phyloP scores from a whole-genome alignment of 1,140 invertebrate genomes.

The Gryon sp. region DNA sequence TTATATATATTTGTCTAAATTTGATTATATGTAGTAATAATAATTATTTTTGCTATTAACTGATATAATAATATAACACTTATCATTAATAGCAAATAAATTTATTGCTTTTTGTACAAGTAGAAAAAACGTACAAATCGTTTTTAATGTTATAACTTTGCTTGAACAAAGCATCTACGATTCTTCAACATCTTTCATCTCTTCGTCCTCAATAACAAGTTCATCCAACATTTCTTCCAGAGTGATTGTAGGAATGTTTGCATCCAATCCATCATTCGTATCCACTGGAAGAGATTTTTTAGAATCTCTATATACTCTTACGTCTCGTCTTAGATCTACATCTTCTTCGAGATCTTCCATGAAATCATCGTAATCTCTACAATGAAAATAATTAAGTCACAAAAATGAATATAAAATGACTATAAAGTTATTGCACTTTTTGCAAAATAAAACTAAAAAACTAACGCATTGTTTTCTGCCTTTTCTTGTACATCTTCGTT shows the following conservation, averaged over 20 bases:
- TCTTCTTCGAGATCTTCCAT: constrained; percentile 99
- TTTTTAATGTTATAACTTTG: too few species aligned
- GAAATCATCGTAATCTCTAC: constrained; percentile 94
- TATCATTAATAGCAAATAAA: too few species aligned
- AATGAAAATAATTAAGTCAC: too few species aligned
- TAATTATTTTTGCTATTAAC: too few species aligned
- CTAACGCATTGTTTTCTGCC: constrained; percentile 86
- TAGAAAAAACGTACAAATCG: constrained; percentile 1
- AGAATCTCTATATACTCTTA: constrained; percentile 95
- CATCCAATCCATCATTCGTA: constrained; percentile 81
- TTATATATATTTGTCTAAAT: too few species aligned
- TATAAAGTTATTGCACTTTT: too few species aligned
- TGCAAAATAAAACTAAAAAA: too few species aligned
- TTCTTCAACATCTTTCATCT: constrained; percentile 78
- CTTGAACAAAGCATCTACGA: too few species aligned
- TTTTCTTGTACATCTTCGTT: constrained; percentile 84
- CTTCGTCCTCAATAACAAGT: constrained; percentile 88
- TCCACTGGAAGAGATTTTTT: constrained; percentile 84
- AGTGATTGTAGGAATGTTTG: constrained; percentile 89
- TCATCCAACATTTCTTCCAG: constrained; percentile 99
- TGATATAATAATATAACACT: too few species aligned
- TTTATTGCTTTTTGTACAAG: background rate
- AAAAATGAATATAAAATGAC: too few species aligned
- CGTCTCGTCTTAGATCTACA: constrained; percentile 89
- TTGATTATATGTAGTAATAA: too few species aligned